A percentile compares a stretch with the other conserved stretches of the same genome.
These are phyloP conservation scores for Rhinella marina DNA, from an alignment of 2,797 vertebrate genomes.

Conservation along the genomic window DNA sequence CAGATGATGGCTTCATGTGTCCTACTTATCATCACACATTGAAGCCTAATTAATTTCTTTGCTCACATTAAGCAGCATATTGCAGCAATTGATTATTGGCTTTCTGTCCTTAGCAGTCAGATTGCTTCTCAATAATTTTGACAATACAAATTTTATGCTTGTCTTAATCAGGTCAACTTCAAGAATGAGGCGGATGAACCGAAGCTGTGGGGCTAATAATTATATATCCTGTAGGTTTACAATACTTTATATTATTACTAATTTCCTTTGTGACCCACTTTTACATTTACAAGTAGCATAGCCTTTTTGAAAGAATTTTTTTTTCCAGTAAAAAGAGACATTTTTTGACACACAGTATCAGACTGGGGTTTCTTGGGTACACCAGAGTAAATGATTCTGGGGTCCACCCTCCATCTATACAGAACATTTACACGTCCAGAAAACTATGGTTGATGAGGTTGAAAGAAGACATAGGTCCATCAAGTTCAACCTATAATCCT, in stretches of 20 bases:
- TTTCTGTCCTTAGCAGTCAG: constrained; percentile 58
- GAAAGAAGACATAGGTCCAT: too few species aligned
- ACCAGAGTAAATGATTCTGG: neutral
- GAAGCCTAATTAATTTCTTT: constrained; percentile 56
- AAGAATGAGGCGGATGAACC: constrained; percentile 43
- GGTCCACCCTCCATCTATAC: neutral
- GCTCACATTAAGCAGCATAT: constrained; percentile 60
- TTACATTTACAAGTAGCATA: neutral
- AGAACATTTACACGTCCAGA: neutral
- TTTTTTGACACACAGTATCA: neutral
- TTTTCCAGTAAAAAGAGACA: neutral
- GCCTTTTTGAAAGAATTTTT: neutral
- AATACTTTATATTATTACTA: neutral
- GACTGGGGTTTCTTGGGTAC: neutral
- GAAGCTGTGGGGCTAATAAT: neutral
- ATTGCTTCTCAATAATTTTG: constrained; percentile 57
- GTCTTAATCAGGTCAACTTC: constrained; percentile 60
- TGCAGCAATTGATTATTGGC: constrained; percentile 61
- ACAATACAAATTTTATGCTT: constrained; percentile 57
- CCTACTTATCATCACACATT: constrained; percentile 39
- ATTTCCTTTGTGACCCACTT: neutral
- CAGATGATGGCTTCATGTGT: constrained; percentile 38
- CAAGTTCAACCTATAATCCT: too few species aligned
- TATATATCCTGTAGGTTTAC: neutral
- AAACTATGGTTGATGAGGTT: too few species aligned